Conservation (phyloP, 2,797 vertebrate species). For the Rhinatrema bivittatum region DNA sequence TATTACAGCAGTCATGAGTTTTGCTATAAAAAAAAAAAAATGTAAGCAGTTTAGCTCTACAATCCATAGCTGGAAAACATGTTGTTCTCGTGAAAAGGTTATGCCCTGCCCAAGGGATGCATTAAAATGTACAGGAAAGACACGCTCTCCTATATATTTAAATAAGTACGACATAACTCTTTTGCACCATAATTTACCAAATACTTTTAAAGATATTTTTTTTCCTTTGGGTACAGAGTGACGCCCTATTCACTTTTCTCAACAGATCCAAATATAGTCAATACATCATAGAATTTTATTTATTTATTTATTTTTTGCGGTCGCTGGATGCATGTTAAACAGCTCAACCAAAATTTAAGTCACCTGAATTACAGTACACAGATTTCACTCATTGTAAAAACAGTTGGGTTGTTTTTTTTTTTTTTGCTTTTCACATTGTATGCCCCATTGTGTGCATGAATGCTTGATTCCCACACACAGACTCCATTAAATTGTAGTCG, state of each 20-base stretch:
- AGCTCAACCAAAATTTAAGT: conserved; percentile 36
- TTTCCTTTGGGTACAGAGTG: conserved; percentile 41
- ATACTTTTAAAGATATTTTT: conserved; percentile 62
- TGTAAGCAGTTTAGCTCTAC: conserved; percentile 57
- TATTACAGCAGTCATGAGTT: conserved; percentile 65
- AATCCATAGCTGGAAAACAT: conserved; percentile 56
- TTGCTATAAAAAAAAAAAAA: conserved; percentile 61
- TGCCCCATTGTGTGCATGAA: too few relatives aligned
- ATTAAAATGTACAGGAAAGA: conserved; percentile 64
- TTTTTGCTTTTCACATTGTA: too few relatives aligned
- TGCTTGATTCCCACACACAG: too few relatives aligned
- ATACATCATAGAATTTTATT: conserved; percentile 49
- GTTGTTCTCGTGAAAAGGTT: conserved; percentile 59
- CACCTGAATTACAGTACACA: too few relatives aligned
- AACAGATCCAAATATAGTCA: conserved; percentile 31
- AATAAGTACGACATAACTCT: conserved; percentile 62
- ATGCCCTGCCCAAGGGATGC: conserved; percentile 55
- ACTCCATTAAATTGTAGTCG: too few relatives aligned
- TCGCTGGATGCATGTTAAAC: conserved; percentile 22
- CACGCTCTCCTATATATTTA: conserved; percentile 61
- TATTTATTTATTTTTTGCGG: too few relatives aligned
- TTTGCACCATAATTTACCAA: conserved; percentile 52
- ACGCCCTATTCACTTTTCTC: conserved; percentile 40
- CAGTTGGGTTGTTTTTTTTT: too few relatives aligned
- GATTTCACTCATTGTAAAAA: too few relatives aligned